Evolutionary conservation across 2,797 vertebrate species (phyloP).

Genomic region (Xiphophorus birchmanni): DNA sequence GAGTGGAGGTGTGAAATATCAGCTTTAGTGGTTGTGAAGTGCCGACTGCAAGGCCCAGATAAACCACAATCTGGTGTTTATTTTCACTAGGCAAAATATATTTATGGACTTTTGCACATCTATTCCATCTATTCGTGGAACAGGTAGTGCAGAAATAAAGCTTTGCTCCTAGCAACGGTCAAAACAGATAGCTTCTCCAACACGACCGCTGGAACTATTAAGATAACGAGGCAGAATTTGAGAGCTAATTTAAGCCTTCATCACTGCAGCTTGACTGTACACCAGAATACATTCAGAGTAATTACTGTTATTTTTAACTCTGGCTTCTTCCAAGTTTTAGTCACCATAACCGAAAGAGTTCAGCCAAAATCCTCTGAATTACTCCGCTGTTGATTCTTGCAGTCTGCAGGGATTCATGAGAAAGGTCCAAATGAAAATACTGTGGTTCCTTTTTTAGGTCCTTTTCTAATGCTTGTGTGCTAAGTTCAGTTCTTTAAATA

Average conservation of each 20-base stretch:
- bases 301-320: slow-evolving; percentile 49
- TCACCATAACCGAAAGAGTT: not conserved
- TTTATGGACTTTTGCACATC: slow-evolving; percentile 22
- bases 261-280: not conserved
- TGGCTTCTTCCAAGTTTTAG: slow-evolving; percentile 13
- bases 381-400: not conserved
- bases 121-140: not conserved
- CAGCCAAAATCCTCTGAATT: slow-evolving; percentile 9
- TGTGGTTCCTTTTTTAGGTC: not conserved
- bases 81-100: slow-evolving; percentile 17
- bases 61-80: slow-evolving; percentile 31
- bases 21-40: slow-evolving; percentile 5
- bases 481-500: not conserved
- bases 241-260: slow-evolving; percentile 19
- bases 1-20: slow-evolving; percentile 21
- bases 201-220: not conserved
- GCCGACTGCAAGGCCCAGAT: not conserved
- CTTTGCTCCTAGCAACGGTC: not conserved
- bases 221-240: not conserved
- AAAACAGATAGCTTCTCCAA: not conserved
- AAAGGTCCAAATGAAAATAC: not conserved
- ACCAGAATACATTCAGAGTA: slow-evolving; percentile 24
- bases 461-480: not conserved
- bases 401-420: not conserved
- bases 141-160: not conserved